Evolutionary conservation across 2,113 vertebrate genomes (phyloP).

Genomic region (Apodemus speciosus): DNA sequence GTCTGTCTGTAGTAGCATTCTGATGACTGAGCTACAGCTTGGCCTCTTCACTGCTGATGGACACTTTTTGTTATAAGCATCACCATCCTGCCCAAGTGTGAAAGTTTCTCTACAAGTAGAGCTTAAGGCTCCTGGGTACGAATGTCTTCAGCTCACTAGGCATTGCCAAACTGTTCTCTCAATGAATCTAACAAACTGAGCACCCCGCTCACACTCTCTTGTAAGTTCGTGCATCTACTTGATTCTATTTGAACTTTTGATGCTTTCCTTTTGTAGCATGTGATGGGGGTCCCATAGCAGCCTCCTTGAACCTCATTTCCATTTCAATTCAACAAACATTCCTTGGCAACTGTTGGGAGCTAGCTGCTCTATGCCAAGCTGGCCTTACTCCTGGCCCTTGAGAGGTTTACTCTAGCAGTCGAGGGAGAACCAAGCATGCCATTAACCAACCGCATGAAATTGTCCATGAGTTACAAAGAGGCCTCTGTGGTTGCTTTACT

Average conservation of each 20-base stretch:
- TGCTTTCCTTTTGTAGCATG: not conserved
- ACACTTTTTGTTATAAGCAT: not conserved
- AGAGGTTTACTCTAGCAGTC: not conserved
- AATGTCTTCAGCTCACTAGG: not conserved
- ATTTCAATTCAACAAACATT: conserved; percentile 5
- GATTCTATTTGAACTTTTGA: not conserved
- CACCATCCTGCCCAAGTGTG: not conserved
- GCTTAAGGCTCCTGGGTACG: not conserved
- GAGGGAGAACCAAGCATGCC: not conserved
- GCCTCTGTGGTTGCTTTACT: not conserved
- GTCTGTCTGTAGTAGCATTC: not conserved
- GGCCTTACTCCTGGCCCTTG: not conserved
- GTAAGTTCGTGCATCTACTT: not conserved
- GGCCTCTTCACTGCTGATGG: not conserved
- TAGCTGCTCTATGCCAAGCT: not conserved
- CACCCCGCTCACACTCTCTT: not conserved
- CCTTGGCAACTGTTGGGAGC: not conserved
- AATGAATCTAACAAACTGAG: not conserved
- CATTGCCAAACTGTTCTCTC: not conserved
- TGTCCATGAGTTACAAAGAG: not conserved
- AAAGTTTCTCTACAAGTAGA: not conserved
- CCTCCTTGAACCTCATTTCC: not conserved
- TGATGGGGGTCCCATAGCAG: not conserved
- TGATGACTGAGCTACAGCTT: not conserved
- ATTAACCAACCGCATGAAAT: not conserved